Percentiles rank a stretch among this genome's conserved stretches.
Conservation (phyloP, 2,797 vertebrate species). For the Ambastaia sidthimunki region DNA sequence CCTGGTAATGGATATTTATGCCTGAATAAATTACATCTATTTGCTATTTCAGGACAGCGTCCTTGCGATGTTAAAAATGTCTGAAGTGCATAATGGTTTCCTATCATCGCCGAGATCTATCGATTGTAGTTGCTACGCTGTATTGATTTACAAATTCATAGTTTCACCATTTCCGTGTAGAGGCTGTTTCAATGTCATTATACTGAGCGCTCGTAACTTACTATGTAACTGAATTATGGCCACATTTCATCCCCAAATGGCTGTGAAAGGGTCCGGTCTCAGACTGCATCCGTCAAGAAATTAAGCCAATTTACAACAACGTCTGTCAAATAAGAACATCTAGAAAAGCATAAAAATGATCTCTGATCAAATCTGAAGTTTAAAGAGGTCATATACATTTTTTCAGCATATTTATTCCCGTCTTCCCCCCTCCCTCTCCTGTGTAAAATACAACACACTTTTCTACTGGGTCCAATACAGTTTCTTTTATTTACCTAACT, state of each 20-base stretch:
- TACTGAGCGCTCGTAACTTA: slow-evolving; percentile 68
- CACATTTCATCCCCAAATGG: slow-evolving; percentile 35
- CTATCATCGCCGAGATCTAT: slow-evolving; percentile 72
- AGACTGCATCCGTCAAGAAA: slow-evolving; percentile 24
- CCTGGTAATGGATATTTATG: neutral
- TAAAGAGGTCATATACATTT: neutral
- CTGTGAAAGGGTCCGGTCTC: slow-evolving; percentile 13
- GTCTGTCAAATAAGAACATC: slow-evolving; percentile 13
- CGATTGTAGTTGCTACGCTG: slow-evolving; percentile 61
- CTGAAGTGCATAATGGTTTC: slow-evolving; percentile 54
- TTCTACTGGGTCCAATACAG: neutral
- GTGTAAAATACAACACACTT: neutral
- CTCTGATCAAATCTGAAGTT: neutral
- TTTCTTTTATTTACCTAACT: too few species aligned
- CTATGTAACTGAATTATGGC: slow-evolving; percentile 57
- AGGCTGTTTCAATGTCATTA: slow-evolving; percentile 68
- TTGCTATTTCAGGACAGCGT: slow-evolving; percentile 23
- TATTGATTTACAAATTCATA: slow-evolving; percentile 76
- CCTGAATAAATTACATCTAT: slow-evolving; percentile 14
- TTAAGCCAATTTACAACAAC: slow-evolving; percentile 12
- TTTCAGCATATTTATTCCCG: neutral
- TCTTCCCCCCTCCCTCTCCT: neutral
- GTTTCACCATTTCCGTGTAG: slow-evolving; percentile 67
- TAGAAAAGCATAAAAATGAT: slow-evolving; percentile 8
- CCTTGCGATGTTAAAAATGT: slow-evolving; percentile 30